These are phyloP conservation scores for Drosophila funebris DNA, from an alignment of 1,140 invertebrate genomes.

Conservation along the genomic window DNA sequence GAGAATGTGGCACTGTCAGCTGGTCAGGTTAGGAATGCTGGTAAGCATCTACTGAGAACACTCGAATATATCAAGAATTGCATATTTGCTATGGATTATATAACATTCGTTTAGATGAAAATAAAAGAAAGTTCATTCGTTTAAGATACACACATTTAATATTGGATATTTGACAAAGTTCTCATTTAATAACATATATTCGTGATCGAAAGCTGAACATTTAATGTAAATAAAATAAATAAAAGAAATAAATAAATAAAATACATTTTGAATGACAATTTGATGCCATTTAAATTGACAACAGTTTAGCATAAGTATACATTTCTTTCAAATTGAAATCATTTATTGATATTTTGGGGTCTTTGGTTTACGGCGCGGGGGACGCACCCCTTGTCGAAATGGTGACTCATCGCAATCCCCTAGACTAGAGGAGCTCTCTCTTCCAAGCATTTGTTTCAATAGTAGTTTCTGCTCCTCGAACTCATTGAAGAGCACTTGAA, in stretches of 20 bases:
- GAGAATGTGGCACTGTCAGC: not conserved
- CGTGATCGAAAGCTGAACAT: not conserved
- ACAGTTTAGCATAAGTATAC: too few species aligned
- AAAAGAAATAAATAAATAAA: not conserved
- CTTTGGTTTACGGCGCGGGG: not conserved
- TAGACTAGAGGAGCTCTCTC: conserved; percentile 9
- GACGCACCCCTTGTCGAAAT: conserved; percentile 1
- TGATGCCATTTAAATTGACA: too few species aligned
- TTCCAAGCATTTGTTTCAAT: not conserved
- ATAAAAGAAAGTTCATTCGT: too few species aligned
- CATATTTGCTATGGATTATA: too few species aligned
- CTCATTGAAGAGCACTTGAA: conserved; percentile 13
- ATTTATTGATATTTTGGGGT: not conserved
- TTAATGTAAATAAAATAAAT: too few species aligned
- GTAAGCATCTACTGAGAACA: not conserved
- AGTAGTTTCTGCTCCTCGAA: conserved; percentile 8
- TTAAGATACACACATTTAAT: too few species aligned
- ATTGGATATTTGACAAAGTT: too few species aligned
- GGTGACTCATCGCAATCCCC: conserved; percentile 2
- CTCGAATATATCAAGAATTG: not conserved
- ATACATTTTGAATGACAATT: not conserved
- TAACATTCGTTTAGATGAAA: too few species aligned
- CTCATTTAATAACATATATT: not conserved
- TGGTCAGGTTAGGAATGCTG: too few species aligned
- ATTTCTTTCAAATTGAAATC: conserved; percentile 8